These are phyloP conservation scores for Dorcus parallelipipedus DNA, from an alignment of 2,888 invertebrate species.

Conservation along the genomic window DNA sequence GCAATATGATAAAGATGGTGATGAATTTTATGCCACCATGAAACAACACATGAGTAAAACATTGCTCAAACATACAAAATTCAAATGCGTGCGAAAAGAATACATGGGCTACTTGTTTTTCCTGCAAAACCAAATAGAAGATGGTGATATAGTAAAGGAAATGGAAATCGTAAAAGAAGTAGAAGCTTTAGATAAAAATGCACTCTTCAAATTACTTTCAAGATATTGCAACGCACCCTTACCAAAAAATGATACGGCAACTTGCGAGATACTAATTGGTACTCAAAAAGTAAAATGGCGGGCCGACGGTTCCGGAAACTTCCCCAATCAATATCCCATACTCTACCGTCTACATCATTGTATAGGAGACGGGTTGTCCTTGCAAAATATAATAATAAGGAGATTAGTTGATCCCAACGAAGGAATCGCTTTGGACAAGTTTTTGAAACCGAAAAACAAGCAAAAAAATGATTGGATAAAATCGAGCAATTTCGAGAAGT, in stretches of 20 bases:
- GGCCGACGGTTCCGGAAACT: background rate
- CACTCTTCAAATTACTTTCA: background rate
- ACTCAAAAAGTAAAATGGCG: conserved; percentile 5
- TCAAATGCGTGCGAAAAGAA: background rate
- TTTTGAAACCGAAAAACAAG: background rate
- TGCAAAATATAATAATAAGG: conserved; percentile 2
- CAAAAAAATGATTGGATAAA: background rate
- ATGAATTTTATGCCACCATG: conserved; percentile 3
- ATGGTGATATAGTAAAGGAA: conserved; percentile 2
- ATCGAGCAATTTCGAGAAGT: background rate
- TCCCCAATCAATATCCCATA: conserved; percentile 4
- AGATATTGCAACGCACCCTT: conserved; percentile 4
- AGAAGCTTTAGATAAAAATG: conserved; percentile 4
- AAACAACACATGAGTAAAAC: conserved; percentile 2
- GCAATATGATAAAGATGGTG: background rate
- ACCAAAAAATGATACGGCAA: conserved; percentile 5
- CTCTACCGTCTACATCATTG: conserved; percentile 8
- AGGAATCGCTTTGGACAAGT: background rate
- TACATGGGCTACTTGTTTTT: conserved; percentile 4
- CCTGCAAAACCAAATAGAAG: background rate
- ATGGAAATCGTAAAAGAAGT: background rate
- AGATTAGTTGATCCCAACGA: conserved; percentile 3
- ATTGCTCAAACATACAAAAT: conserved; percentile 3
- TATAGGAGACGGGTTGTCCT: conserved; percentile 6
- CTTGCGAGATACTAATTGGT: conserved; percentile 5